Percentiles rank a stretch among this genome's conserved stretches.
These are phyloP conservation scores for Rhabdornis inornatus DNA, from an alignment of 2,113 vertebrate genomes.

Conservation along the genomic window DNA sequence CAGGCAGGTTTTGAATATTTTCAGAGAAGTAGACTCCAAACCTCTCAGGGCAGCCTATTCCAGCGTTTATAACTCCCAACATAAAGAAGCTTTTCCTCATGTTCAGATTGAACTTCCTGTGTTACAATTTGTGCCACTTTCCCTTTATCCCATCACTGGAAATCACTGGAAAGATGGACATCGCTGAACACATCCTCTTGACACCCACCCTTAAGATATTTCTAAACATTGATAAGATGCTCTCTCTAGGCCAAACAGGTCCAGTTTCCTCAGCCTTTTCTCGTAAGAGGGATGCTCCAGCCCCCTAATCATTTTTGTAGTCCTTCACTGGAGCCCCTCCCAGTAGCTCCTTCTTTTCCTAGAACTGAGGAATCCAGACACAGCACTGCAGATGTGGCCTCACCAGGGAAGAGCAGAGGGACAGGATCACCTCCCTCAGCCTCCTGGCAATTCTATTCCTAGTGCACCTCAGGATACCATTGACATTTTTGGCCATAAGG, in stretches of 20 bases:
- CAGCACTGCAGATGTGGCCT: not conserved
- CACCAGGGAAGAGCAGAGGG: not conserved
- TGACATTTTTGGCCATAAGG: not conserved
- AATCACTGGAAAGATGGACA: not conserved
- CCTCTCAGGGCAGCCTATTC: not conserved
- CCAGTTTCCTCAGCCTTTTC: not conserved
- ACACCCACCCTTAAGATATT: not conserved
- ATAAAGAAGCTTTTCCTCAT: not conserved
- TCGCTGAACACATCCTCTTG: not conserved
- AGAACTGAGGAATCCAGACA: not conserved
- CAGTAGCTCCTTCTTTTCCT: not conserved
- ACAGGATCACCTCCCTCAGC: not conserved
- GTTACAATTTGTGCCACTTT: not conserved
- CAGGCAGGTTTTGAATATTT: not conserved
- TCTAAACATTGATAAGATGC: not conserved
- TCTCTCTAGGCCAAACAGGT: not conserved
- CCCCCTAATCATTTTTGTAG: fast-evolving
- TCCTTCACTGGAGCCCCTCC: not conserved
- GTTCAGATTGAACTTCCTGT: not conserved
- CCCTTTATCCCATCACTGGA: not conserved
- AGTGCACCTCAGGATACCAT: not conserved
- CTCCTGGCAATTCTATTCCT: not conserved
- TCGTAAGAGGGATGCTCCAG: not conserved
- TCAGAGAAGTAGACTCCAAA: not conserved
- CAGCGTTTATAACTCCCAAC: not conserved